Conservation (phyloP, 2,113 vertebrate species). For the Cyprinodon variegatus region DNA sequence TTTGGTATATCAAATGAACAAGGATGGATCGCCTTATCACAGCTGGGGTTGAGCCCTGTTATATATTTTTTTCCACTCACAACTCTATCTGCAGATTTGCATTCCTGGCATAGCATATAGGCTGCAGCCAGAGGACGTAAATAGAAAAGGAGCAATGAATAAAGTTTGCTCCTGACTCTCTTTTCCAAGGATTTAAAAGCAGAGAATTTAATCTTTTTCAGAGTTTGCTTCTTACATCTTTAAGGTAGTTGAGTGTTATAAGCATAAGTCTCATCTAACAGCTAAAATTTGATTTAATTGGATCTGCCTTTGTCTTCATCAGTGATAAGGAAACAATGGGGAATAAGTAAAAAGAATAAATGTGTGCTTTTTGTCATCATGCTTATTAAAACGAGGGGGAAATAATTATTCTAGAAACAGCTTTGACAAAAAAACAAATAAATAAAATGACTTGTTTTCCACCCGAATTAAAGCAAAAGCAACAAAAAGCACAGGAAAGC, state of each 20-base stretch:
- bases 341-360: background rate
- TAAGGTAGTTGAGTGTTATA: constrained; percentile 2
- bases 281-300: background rate
- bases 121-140: constrained; percentile 50
- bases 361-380: background rate
- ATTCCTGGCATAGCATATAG: constrained; percentile 49
- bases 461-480: background rate
- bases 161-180: constrained; percentile 42
- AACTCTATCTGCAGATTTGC: constrained; percentile 58
- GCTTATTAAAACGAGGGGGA: background rate
- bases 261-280: constrained; percentile 13
- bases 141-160: constrained; percentile 44
- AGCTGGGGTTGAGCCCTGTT: constrained; percentile 59
- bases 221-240: constrained; percentile 14
- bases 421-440: no score
- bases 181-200: constrained; percentile 44
- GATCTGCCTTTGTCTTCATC: background rate
- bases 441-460: background rate
- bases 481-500: background rate
- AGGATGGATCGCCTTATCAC: constrained; percentile 66
- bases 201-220: constrained; percentile 43
- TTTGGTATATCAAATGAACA: constrained; percentile 53
- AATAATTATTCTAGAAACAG: background rate
- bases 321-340: background rate
- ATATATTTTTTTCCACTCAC: constrained; percentile 18